Base-by-base conservation (phyloP, 2,888 invertebrate species). In the Ennomos quercinarius region DNA sequence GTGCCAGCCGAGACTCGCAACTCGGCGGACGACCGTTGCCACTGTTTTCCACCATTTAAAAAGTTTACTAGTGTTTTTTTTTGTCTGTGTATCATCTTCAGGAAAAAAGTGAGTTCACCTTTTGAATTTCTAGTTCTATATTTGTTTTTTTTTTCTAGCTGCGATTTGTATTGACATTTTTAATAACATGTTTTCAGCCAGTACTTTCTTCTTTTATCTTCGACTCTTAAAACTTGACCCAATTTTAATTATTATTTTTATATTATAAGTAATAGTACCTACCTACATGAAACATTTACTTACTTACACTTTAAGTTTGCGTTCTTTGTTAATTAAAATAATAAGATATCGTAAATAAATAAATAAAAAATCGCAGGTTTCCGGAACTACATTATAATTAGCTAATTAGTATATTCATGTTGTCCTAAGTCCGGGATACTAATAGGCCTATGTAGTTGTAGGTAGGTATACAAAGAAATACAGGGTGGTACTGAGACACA, bases 1-100 rank as follows among this genome's bases (percentile, higher is more conserved):
- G 84, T 84, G 68, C 65, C 66, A 69, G 72, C 73, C 70, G 70
- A 69, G 73, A 59, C 59, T 63, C 66, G 59, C 64, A 60, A 55
- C 70, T 67, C 69, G 70, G 70, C 73, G 50, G 71, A 76, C 83
- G 81, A 67, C 63, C 60, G 54, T 27, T 27, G 49, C 59, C 50
- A 61, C 34, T 67, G 52, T 6, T 27, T 27, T 6, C 27, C 6
- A 54, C 62, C 63, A 58, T 50, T 34, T 13, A 43, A 59, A 58
- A 50, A 49, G 51, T 59, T 45, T 6, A 34, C 27, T n/a, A 43
- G 55, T 46, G 48, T 66, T 66, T 68, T 70, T 67, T 65, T 68
- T 70, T 68, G 57, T 66, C 61, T 74, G 66, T 73, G 72, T 65
- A 56, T 44, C 61, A 67, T 60, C 67, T 58, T 68, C 70, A 61